A percentile compares a stretch with the other conserved stretches of the same genome.
These are phyloP conservation scores for Steatocranus sp. DNA, from an alignment of 2,797 vertebrate genomes.

Conservation along the genomic window DNA sequence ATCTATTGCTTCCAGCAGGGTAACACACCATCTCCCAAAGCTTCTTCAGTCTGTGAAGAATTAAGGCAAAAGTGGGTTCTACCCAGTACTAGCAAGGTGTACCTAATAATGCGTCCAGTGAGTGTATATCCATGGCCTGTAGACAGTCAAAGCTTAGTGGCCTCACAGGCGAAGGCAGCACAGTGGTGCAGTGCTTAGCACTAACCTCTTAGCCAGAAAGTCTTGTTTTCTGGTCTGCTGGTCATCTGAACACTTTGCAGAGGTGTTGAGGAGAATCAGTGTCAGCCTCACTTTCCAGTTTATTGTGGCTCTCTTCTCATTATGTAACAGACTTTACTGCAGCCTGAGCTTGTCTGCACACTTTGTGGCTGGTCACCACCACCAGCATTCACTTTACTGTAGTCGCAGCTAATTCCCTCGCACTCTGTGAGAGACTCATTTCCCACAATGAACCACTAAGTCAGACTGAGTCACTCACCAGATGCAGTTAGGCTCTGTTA, in stretches of 20 bases:
- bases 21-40: fast-evolving
- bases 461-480: fast-evolving
- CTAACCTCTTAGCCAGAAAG: not conserved
- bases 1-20: not conserved
- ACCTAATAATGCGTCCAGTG: not conserved
- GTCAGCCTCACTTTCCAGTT: not conserved
- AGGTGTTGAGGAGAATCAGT: not conserved
- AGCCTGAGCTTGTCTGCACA: not conserved
- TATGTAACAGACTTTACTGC: not conserved
- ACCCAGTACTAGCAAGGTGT: not conserved
- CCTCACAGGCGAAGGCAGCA: not conserved
- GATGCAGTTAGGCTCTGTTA: not conserved
- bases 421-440: not conserved
- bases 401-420: not conserved
- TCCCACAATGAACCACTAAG: not conserved
- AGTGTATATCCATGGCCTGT: not conserved
- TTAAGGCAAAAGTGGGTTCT: not conserved
- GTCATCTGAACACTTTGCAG: not conserved
- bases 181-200: not conserved
- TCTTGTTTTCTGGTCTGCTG: not conserved
- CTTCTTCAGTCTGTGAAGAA: not conserved
- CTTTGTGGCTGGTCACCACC: not conserved
- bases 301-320: not conserved
- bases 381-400: not conserved
- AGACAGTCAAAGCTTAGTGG: not conserved